Evolutionary conservation across 2,888 invertebrate genomes (phyloP), one percentile per base, ranked within the genome.

Genomic region (Lasioglossum oenotherae): DNA sequence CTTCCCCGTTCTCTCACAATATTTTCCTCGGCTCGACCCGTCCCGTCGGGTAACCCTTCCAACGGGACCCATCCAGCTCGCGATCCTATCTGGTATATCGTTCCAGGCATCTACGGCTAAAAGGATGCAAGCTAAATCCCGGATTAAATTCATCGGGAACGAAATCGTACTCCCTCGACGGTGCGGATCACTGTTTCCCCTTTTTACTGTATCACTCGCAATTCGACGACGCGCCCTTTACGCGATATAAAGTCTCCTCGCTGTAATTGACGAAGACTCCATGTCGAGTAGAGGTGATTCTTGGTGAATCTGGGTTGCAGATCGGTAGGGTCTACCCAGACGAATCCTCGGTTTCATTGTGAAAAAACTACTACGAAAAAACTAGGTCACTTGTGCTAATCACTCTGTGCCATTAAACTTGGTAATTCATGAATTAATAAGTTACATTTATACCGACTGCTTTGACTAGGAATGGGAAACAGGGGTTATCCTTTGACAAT

Each of bases 81-180:
- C 12, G 74, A 82, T 79, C 75, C 75, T 67, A 75, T 75, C 83
- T 14, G 69, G 74, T 80, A 81, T 85, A 84, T 73, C 78, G 82
- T 78, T 74, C 72, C 53, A 57, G 31, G 53, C 74, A 69, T 78
- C 69, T 75, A 41, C 41, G 74, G 53, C 81, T 82, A 79, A 88
- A 60, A 75, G 80, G 64, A 81, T 80, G 53, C 31, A 67, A 75
- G n/a, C 53, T 78, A 38, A 73, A 82, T 74, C 80, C 81, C n/a
- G 73, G 81, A 88, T 88, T 86, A 80, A 86, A 86, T 89, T 74
- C 80, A 23, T 60, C 49, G 53, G 74, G 80, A 49, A 80, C 78
- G 77, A 82, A 85, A 86, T 80, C 85, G 69, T 69, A 74, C 69
- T 41, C 19, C 27, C 57, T 5, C 60, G 44, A 71, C n/a, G 53